Conservation (phyloP, 1,140 invertebrate species). For the Brachionus asplanchnoidis region DNA sequence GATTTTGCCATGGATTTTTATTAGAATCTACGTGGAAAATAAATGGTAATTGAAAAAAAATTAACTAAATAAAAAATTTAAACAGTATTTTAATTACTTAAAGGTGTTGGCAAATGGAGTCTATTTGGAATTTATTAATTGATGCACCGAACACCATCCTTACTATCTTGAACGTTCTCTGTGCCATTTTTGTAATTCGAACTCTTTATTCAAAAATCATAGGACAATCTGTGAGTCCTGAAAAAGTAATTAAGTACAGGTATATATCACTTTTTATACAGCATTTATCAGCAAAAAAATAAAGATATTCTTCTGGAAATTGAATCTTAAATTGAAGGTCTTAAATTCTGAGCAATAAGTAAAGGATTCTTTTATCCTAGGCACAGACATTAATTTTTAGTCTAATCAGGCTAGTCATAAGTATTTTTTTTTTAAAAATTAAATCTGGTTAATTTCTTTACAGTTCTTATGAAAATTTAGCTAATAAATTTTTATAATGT, state of each 20-base stretch:
- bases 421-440: too few species aligned
- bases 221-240: not conserved
- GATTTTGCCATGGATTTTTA: constrained; percentile 23
- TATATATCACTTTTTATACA: not conserved
- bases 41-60: not conserved
- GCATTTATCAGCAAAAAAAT: too few species aligned
- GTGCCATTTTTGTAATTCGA: not conserved
- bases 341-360: too few species aligned
- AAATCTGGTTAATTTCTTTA: too few species aligned
- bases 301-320: too few species aligned
- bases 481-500: too few species aligned
- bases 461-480: too few species aligned
- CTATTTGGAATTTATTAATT: constrained; percentile 1
- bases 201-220: constrained; percentile 38
- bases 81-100: not conserved
- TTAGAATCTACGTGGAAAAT: not conserved
- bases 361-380: too few species aligned
- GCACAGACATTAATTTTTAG: too few species aligned
- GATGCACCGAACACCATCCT: constrained; percentile 18
- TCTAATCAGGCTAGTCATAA: too few species aligned
- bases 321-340: too few species aligned
- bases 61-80: not conserved
- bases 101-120: constrained; percentile 40
- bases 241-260: constrained; percentile 36
- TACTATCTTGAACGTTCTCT: not conserved